Conservation (phyloP, 2,888 invertebrate species). For the Gnatocerus cornutus region DNA sequence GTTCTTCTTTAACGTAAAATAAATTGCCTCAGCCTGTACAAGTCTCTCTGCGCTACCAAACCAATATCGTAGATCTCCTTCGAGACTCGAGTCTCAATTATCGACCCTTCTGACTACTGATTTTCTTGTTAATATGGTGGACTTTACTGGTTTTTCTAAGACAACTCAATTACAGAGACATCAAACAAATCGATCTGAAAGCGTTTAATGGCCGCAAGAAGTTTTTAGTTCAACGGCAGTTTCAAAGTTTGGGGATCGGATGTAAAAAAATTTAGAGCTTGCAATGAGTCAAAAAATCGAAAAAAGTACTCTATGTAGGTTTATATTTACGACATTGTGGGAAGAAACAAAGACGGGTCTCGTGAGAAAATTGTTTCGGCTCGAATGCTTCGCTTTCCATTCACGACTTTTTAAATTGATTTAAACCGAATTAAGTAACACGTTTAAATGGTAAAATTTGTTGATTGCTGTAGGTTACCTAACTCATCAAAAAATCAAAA, state of each 20-base stretch:
- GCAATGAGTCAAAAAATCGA: too few species aligned
- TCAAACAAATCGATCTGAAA: conserved; percentile 27
- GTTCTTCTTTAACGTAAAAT: conserved; percentile 17
- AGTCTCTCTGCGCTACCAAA: conserved; percentile 5
- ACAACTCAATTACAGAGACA: conserved; percentile 35
- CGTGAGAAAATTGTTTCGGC: conserved; percentile 2
- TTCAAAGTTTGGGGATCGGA: too few species aligned
- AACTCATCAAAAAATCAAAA: conserved; percentile 10
- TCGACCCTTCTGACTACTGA: conserved; percentile 36
- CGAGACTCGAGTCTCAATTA: conserved; percentile 34
- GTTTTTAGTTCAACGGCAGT: too few species aligned
- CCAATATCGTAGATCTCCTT: conserved; percentile 25
- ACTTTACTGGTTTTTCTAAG: conserved; percentile 28
- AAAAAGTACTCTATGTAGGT: too few species aligned
- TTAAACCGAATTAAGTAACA: too few species aligned
- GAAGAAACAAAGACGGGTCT: not conserved
- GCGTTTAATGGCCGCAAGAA: conserved; percentile 16
- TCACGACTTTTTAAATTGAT: not conserved
- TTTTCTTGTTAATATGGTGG: conserved; percentile 42
- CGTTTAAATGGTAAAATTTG: too few species aligned
- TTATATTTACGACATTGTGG: not conserved
- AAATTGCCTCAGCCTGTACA: conserved; percentile 13
- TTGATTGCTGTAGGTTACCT: not conserved
- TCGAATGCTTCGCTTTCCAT: too few species aligned
- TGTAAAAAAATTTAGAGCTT: too few species aligned